phyloP scores from a whole-genome alignment of 2,797 vertebrate genomes.

The Bradypodion ventrale region DNA sequence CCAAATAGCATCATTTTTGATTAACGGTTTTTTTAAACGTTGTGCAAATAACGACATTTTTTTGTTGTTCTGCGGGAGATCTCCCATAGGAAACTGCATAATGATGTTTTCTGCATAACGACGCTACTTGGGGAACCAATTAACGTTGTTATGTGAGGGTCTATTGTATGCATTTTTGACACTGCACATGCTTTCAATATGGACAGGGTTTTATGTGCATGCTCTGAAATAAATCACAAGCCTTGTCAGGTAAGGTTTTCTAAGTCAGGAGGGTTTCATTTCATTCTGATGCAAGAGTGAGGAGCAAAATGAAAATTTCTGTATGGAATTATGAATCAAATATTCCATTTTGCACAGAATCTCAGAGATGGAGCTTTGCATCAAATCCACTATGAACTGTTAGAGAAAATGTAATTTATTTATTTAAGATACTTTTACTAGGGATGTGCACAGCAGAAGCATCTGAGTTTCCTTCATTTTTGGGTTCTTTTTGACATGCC shows the following conservation, averaged over 20 bases:
- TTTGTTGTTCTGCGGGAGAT: too few species aligned
- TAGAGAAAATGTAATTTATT: neutral
- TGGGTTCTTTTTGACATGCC: too few species aligned
- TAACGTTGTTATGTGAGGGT: too few species aligned
- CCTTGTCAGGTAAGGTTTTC: neutral
- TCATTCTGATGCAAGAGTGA: neutral
- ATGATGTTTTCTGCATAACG: too few species aligned
- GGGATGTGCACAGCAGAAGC: neutral
- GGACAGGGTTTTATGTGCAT: neutral
- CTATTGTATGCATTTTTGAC: neutral
- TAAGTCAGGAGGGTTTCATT: neutral
- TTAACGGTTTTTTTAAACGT: too few species aligned
- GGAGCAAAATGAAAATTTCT: neutral
- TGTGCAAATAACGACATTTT: too few species aligned
- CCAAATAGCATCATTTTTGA: too few species aligned
- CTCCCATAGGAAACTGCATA: too few species aligned
- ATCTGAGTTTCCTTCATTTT: too few species aligned
- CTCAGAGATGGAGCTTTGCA: neutral
- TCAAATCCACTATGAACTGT: neutral
- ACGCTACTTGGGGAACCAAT: too few species aligned
- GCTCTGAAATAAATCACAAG: neutral
- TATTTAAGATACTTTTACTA: neutral
- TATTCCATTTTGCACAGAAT: neutral
- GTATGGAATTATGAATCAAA: neutral
- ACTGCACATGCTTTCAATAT: neutral